These are phyloP conservation scores for Andrena flavipes DNA, from an alignment of 2,888 invertebrate genomes.

Conservation along the genomic window DNA sequence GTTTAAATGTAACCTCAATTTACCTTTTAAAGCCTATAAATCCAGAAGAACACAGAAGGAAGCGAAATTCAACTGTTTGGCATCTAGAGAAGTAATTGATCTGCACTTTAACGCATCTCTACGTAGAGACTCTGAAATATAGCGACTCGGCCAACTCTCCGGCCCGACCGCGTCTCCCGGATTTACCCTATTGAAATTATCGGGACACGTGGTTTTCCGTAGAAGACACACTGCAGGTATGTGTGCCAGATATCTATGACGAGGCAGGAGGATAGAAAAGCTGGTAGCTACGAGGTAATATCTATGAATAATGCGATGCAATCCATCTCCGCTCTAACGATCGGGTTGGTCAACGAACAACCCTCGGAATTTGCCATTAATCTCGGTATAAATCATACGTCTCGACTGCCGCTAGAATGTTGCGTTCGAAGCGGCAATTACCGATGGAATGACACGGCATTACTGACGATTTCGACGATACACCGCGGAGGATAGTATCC, in stretches of 20 bases:
- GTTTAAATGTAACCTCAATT: too few species aligned
- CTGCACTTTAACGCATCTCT: too few species aligned
- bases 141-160: too few species aligned
- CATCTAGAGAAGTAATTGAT: too few species aligned
- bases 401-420: conserved; percentile 45
- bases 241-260: conserved; percentile 24
- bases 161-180: too few species aligned
- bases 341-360: conserved; percentile 64
- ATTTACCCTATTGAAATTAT: not conserved
- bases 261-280: conserved; percentile 43
- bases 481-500: conserved; percentile 23
- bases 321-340: conserved; percentile 58
- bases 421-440: conserved; percentile 53
- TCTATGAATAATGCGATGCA: conserved; percentile 52
- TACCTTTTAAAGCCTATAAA: too few species aligned
- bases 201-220: not conserved
- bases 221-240: not conserved
- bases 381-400: conserved; percentile 64
- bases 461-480: conserved; percentile 33
- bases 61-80: too few species aligned
- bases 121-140: too few species aligned
- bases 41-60: too few species aligned
- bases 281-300: conserved; percentile 59
- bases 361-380: conserved; percentile 68
- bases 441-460: conserved; percentile 45